Evolutionary conservation across 2,113 vertebrate genomes (phyloP).

Genomic region (Gambusia holbrooki): DNA sequence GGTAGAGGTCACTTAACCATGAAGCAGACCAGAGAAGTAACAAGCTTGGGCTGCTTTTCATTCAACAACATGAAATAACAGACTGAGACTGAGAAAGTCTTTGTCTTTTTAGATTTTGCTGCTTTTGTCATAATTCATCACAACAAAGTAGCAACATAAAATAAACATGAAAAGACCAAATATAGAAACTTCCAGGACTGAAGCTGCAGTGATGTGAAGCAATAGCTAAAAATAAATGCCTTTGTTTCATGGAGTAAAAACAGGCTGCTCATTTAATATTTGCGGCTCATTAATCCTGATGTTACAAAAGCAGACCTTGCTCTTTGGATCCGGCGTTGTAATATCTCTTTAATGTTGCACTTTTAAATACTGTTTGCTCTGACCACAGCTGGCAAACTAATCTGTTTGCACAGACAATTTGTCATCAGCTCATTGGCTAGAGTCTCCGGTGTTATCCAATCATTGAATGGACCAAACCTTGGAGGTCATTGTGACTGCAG

Average conservation of each 20-base stretch:
- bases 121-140: neutral
- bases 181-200: constrained; percentile 15
- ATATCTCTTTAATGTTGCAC: constrained; percentile 11
- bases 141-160: neutral
- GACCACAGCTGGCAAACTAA: constrained; percentile 42
- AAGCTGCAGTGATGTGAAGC: neutral
- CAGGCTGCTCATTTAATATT: neutral
- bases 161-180: constrained; percentile 12
- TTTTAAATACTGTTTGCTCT: constrained; percentile 48
- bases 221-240: neutral
- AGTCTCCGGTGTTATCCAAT: constrained; percentile 38
- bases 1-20: constrained; percentile 9
- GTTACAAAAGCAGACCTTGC: constrained; percentile 19
- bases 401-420: constrained; percentile 56
- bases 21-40: constrained; percentile 1
- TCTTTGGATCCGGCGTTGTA: constrained; percentile 11
- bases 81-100: neutral
- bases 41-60: neutral
- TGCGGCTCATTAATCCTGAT: neutral
- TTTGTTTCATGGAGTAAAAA: neutral
- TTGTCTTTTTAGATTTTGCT: neutral
- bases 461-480: neutral
- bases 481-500: constrained; percentile 38
- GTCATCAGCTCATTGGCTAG: constrained; percentile 52
- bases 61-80: constrained; percentile 4